A percentile compares a stretch with the other conserved stretches of the same genome.
phyloP scores from a whole-genome alignment of 2,888 invertebrate species.

The Scaptomyza flava region DNA sequence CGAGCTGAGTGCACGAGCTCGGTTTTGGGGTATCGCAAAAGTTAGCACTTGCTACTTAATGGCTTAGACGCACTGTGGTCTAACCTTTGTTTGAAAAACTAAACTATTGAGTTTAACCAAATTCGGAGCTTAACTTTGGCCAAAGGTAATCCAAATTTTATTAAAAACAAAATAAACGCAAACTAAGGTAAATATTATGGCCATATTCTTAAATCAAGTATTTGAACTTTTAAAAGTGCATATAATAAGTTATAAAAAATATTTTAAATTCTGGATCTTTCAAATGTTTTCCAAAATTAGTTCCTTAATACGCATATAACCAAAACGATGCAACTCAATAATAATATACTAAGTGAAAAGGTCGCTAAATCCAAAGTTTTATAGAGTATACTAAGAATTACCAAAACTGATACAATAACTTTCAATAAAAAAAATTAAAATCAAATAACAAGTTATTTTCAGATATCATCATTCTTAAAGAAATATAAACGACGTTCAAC shows the following conservation, averaged over 20 bases:
- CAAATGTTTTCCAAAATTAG: too few relatives aligned
- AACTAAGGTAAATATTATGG: neutral
- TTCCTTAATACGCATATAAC: too few relatives aligned
- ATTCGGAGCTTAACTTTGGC: neutral
- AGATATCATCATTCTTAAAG: neutral
- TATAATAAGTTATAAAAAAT: neutral
- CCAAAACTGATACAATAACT: too few relatives aligned
- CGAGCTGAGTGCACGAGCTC: conserved; percentile 35
- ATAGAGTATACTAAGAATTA: too few relatives aligned
- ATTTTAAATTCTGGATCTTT: too few relatives aligned
- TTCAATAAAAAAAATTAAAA: neutral
- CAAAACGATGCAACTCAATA: too few relatives aligned
- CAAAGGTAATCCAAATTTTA: neutral
- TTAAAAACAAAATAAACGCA: neutral
- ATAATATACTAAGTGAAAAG: too few relatives aligned
- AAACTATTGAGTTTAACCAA: neutral
- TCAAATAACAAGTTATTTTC: neutral
- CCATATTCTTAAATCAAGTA: neutral
- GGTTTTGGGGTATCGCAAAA: conserved; percentile 43
- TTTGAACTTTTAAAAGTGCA: neutral
- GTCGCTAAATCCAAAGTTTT: too few relatives aligned
- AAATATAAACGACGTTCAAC: neutral
- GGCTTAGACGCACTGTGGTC: conserved; percentile 34
- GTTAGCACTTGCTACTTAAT: conserved; percentile 54
- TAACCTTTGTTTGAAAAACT: neutral